Evolutionary conservation across 1,140 invertebrate species (phyloP).

Genomic region (Macrosteles quadrilineatus): DNA sequence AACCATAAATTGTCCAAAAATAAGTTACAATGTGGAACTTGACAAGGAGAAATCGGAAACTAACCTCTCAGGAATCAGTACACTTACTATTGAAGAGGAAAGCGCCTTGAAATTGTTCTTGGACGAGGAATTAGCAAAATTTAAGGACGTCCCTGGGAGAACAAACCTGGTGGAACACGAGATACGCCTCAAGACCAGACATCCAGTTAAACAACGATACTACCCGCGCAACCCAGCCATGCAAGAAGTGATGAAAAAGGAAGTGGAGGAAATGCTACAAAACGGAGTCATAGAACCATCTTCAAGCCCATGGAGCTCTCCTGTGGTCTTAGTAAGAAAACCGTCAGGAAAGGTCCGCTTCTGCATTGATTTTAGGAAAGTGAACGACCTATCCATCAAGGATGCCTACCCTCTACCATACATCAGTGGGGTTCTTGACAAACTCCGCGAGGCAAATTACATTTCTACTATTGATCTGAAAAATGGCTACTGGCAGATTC

Average conservation of each 20-base stretch:
- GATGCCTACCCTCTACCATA: constrained; percentile 44
- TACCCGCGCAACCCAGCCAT: neutral
- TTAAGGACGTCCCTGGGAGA: neutral
- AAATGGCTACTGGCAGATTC: constrained; percentile 41
- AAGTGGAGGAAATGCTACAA: constrained; percentile 44
- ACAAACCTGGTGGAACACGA: neutral
- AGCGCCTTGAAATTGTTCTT: neutral
- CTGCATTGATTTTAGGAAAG: constrained; percentile 51
- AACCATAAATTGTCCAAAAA: neutral
- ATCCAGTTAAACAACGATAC: neutral
- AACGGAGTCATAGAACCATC: constrained; percentile 50
- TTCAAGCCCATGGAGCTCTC: constrained; percentile 51
- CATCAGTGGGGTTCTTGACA: constrained; percentile 45
- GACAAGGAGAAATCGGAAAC: neutral
- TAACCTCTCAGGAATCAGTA: neutral
- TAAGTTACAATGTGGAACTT: neutral
- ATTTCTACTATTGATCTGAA: constrained; percentile 46
- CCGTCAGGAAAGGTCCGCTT: constrained; percentile 52
- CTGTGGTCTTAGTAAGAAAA: constrained; percentile 42
- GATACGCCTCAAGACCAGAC: neutral
- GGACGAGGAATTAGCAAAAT: neutral
- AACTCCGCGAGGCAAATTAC: constrained; percentile 42
- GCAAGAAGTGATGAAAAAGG: constrained; percentile 34
- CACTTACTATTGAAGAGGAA: neutral
- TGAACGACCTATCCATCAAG: constrained; percentile 51